Evolutionary conservation across 2,797 vertebrate genomes (phyloP), one percentile per base, ranked within the genome.

Genomic region (Leptoclinus maculatus): DNA sequence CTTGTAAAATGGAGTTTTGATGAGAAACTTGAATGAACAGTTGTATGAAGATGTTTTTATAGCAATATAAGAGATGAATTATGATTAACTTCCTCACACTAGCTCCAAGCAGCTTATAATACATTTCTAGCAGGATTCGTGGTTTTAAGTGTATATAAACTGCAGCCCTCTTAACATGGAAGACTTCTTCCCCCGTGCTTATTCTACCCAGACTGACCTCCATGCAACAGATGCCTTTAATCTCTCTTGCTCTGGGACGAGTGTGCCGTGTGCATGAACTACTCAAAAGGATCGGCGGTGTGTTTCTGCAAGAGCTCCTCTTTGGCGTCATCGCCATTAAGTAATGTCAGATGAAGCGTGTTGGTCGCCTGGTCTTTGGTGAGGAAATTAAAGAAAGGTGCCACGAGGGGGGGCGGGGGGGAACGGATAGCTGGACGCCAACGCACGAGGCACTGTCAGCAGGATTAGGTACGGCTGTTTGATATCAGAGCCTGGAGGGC

Each of bases 271-370:
- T 66, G 87, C 86, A 70, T 85, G 83, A 92, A 94, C 85, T 88
- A 85, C 32, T 34, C 32, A 94, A 92, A 94, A 39, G 83, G 84
- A 93, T 93, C 89, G 90, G 88, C 69, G 60, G 68, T 60, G 88
- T 86, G 87, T 94, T 92, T 91, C 88, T 90, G 74, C 72, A 86
- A 91, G 84, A 87, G 83, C 82, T 86, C 79, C 69, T 84, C 87
- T 90, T 91, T 90, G 93, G 92, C 94, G 92, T 95, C 94, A 95
- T 88, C 82, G 72, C 59, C 87, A 90, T 93, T 94, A 94, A 94
- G 87, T 90, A 91, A 92, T 90, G 88, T 82, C 94, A 95, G 94
- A 93, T 94, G 91, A 93, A 86, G 78, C 66, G 63, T 74, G 74
- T 34, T 51, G 83, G 85, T 83, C 80, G 76, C 80, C 64, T 45